A percentile compares a stretch with the other conserved stretches of the same genome.
phyloP scores from a whole-genome alignment of 2,113 vertebrate species.

The Picathartes gymnocephalus region DNA sequence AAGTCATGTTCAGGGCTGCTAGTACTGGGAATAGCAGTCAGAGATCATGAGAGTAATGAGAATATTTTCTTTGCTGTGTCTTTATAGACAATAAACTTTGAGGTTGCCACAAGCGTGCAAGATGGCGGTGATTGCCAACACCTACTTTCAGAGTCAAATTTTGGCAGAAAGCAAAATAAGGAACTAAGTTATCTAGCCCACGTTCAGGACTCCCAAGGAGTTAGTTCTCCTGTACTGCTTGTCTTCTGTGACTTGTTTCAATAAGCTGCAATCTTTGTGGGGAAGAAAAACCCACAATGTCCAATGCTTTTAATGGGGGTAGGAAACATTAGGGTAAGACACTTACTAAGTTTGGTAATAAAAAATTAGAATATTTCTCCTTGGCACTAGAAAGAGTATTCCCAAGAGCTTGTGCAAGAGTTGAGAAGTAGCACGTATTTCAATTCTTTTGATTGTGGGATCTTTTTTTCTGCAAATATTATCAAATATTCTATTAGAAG shows the following conservation, averaged over 20 bases:
- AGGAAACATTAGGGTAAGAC: not conserved
- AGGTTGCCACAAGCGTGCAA: not conserved
- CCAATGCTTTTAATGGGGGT: not conserved
- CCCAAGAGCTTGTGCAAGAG: not conserved
- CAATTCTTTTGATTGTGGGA: not conserved
- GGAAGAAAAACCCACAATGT: not conserved
- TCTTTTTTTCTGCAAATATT: not conserved
- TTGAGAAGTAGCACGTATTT: not conserved
- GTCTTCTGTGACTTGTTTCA: not conserved
- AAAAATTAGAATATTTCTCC: not conserved
- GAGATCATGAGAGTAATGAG: not conserved
- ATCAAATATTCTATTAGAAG: not conserved
- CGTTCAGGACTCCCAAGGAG: not conserved
- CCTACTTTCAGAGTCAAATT: not conserved
- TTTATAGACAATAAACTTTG: not conserved
- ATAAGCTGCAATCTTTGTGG: not conserved
- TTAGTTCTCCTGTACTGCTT: not conserved
- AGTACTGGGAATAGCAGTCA: not conserved
- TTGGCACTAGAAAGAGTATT: not conserved
- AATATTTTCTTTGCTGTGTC: not conserved
- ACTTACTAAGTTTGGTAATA: not conserved
- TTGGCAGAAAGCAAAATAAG: not conserved
- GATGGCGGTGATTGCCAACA: not conserved
- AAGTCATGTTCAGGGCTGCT: not conserved
- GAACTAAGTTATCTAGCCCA: not conserved